phyloP scores from a whole-genome alignment of 1,140 invertebrate species.

The Chironomus striatipennis region DNA sequence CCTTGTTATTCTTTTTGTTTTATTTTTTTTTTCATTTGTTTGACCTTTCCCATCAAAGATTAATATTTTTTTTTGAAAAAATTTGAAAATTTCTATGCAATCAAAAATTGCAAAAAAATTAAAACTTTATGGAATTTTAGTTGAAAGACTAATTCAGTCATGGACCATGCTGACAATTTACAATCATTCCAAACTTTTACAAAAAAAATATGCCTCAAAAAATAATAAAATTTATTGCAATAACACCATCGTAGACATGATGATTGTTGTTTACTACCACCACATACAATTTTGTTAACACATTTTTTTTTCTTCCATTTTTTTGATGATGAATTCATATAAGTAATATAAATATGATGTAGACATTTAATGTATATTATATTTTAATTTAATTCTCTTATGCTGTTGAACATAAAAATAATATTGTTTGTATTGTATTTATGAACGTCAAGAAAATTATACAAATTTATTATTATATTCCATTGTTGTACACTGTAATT shows the following conservation, averaged over 20 bases:
- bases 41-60: no score
- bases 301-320: no score
- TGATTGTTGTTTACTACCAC: constrained; percentile 2
- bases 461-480: constrained; percentile 2
- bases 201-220: not conserved
- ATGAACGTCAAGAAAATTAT: not conserved
- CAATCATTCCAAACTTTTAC: no score
- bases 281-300: not conserved
- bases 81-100: no score
- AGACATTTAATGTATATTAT: constrained; percentile 15
- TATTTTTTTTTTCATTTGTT: no score
- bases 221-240: constrained; percentile 4
- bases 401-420: not conserved
- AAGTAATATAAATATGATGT: not conserved
- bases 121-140: no score
- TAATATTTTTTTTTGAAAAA: no score
- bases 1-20: no score
- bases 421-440: not conserved
- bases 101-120: no score
- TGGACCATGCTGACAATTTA: no score
- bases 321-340: no score
- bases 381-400: constrained; percentile 13
- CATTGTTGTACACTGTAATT: not conserved
- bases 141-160: no score
- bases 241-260: constrained; percentile 7